Base-by-base conservation (phyloP, 1,140 invertebrate species). In the Rhizoglyphus robini region DNA sequence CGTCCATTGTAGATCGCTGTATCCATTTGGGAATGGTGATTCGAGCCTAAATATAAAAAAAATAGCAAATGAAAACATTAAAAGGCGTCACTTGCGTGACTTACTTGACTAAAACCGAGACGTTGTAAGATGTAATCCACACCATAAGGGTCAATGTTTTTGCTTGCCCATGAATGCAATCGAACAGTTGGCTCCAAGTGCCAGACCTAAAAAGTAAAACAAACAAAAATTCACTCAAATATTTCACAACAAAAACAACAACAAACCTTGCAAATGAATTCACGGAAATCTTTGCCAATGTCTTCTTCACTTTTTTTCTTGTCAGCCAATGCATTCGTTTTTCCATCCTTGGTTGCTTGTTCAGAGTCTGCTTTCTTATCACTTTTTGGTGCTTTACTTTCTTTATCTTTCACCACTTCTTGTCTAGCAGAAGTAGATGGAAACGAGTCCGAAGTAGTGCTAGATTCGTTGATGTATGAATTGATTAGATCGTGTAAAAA, bases 11-110 rank as follows among this genome's bases (percentile, higher is more conserved):
- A 29, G 94, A 94, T 65, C 96, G 81, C 77, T 99, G 96, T 78
- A 97, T 83, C 91, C 95, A 98, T 79, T 99, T 99, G 23, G 96
- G 96, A 74, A 99, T 99, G 34, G 96, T 99, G 46, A 88, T 93
- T 47, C 94, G 81, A 2, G 96, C 95, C 77, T 63, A 49, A 30
- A 47, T 13, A 58, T 46, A 63, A 23, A 58, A 36, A 49, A 20
- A n/a, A 46, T 25, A 18, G 3, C 34, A 36, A 58, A 5, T 54
- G 20, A 25, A 8, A 32, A 15, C 15, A 20, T n/a, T 27, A 60
- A 46, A 30, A 60, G 13, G n/a, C n/a, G n/a, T n/a, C n/a, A n/a
- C n/a, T n/a, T n/a, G n/a, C n/a, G n/a, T n/a, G n/a, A 8, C 11
- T 36, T 63, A 63, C 61, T 36, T 98, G 95, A 65, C 87, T 86